Evolutionary conservation across 2,797 vertebrate genomes (phyloP), one percentile per base, ranked within the genome.

Genomic region (Loriculus beryllinus): DNA sequence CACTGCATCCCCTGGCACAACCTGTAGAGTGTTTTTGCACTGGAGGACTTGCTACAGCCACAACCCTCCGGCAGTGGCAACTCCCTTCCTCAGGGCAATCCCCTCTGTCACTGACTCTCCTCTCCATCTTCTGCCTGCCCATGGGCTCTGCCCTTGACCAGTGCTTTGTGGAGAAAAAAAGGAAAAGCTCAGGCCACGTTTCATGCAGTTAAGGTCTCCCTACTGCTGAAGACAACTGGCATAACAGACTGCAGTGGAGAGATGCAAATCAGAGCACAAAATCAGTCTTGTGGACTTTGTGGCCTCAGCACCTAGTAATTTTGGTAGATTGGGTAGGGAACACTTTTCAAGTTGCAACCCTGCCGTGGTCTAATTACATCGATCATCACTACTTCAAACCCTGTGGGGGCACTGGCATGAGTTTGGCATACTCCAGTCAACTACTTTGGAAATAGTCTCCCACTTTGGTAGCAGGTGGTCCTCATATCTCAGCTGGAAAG

Each of bases 341-440:
- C 26, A 14, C 8, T 67, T 80, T 64, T 70, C 52, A 74, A 31
- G 45, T 19, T 43, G 12, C 45, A 90, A 31, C 12, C 14, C 39
- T 8, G 1, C 17, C 0, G 0, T 25, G 29, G 29, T 71, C 25
- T 65, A 56, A 60, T 37, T 70, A 7, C 29, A 39, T 3, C 64
- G 28, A 42, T 47, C 43, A 64, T 40, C 54, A 20, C n/a, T 65
- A 25, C 75, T 63, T 76, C 70, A 74, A n/a, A 80, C 13, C 4
- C 45, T 3, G 0, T 14, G 48, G 51, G 23, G 89, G 43, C 18
- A 33, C 3, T 63, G 63, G 39, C 19, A 51, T 51, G 40, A 48
- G 9, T 87, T 35, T 80, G 42, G 47, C 14, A 54, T 16, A 40
- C 49, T 80, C 65, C 62, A 48, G 26, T n/a, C 69, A 45, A 17